Percentiles rank a stretch among this genome's conserved stretches.
These are phyloP conservation scores for Coptodon bakossiorum DNA, from an alignment of 2,113 vertebrate species.

Conservation along the genomic window DNA sequence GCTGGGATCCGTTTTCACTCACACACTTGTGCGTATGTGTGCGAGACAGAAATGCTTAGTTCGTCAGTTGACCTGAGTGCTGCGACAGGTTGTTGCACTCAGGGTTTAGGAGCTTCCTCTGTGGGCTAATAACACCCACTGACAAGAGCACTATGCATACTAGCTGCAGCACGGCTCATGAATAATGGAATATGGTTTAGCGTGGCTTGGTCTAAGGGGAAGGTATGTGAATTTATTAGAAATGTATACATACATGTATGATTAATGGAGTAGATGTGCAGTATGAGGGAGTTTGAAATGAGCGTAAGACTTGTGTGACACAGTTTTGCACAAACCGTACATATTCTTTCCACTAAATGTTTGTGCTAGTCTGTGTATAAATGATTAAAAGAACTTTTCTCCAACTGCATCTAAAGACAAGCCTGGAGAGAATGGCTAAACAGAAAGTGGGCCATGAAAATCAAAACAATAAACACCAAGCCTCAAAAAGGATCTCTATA, in stretches of 20 bases:
- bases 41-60: neutral
- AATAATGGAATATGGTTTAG: slow-evolving; percentile 55
- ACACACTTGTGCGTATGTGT: neutral
- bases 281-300: neutral
- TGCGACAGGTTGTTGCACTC: neutral
- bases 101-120: neutral
- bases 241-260: slow-evolving; percentile 24
- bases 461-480: neutral
- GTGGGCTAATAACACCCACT: slow-evolving; percentile 15
- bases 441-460: neutral
- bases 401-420: neutral
- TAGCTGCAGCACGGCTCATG: slow-evolving; percentile 16
- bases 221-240: slow-evolving; percentile 15
- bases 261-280: slow-evolving; percentile 46
- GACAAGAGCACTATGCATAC: neutral
- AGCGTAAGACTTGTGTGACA: neutral
- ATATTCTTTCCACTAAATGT: neutral
- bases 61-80: slow-evolving; percentile 5
- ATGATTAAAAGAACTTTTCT: neutral
- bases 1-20: neutral
- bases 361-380: neutral
- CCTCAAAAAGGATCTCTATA: neutral
- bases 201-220: slow-evolving; percentile 12
- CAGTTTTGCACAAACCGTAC: neutral
- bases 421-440: neutral